Conservation (phyloP, 2,797 vertebrate genomes). For the Coluber constrictor region DNA sequence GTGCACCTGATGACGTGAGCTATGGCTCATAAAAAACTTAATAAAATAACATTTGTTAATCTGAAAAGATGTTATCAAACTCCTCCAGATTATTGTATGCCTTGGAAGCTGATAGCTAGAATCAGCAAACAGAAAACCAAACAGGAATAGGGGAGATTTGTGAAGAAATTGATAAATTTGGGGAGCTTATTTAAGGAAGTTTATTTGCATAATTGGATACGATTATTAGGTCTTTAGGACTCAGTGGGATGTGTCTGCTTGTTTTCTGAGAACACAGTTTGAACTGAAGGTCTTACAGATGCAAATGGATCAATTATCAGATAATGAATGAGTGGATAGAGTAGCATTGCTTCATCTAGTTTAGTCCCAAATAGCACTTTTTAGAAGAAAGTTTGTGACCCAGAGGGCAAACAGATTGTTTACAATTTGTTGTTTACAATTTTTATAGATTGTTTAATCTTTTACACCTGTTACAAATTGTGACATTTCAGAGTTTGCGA, state of each 20-base stretch:
- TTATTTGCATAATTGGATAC: background rate
- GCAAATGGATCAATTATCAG: background rate
- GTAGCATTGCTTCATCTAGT: background rate
- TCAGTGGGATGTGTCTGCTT: background rate
- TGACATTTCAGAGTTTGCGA: background rate
- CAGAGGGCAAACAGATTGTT: background rate
- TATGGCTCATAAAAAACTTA: background rate
- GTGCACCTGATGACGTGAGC: background rate
- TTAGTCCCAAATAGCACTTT: background rate
- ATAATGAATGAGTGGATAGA: background rate
- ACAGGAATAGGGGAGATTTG: background rate
- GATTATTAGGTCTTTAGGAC: background rate
- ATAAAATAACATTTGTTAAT: background rate
- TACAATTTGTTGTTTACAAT: background rate
- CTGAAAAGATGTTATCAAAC: background rate
- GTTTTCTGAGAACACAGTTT: background rate
- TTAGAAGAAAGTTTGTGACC: background rate
- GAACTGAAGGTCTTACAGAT: background rate
- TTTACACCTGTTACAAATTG: background rate
- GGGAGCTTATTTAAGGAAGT: background rate
- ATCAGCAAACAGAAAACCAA: background rate
- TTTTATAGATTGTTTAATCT: background rate
- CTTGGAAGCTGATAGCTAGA: background rate
- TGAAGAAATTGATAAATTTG: background rate
- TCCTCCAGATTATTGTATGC: background rate